Evolutionary conservation across 2,113 vertebrate genomes (phyloP).

Genomic region (Mustelus asterias): DNA sequence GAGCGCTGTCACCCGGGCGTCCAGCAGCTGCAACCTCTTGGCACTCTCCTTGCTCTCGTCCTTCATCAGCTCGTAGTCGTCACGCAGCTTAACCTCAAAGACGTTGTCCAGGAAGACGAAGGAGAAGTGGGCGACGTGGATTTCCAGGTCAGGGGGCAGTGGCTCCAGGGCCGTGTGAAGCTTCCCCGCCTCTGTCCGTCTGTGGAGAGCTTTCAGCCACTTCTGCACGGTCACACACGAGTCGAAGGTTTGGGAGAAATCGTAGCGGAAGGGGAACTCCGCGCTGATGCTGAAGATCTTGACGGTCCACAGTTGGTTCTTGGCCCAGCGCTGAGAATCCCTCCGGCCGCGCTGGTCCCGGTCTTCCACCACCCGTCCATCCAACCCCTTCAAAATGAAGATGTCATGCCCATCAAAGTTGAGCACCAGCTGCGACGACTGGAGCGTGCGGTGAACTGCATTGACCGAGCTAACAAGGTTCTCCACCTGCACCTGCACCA

Average conservation of each 20-base stretch:
- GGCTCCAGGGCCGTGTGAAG: constrained; percentile 30
- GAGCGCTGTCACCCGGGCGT: constrained; percentile 84
- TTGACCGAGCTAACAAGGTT: constrained; percentile 63
- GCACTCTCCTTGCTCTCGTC: constrained; percentile 94
- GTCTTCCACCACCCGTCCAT: constrained; percentile 58
- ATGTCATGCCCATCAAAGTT: constrained; percentile 88
- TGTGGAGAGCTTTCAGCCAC: constrained; percentile 85
- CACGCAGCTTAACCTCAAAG: constrained; percentile 90
- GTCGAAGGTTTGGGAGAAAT: constrained; percentile 86
- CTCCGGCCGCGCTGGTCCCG: constrained; percentile 65
- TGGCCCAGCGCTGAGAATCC: constrained; percentile 63
- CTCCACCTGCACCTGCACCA: constrained; percentile 68
- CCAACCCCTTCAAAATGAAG: constrained; percentile 70
- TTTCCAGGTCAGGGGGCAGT: constrained; percentile 77
- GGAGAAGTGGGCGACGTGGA: constrained; percentile 81
- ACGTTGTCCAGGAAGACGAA: constrained; percentile 89
- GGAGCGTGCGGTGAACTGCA: constrained; percentile 55
- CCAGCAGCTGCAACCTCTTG: constrained; percentile 83
- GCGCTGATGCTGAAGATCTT: constrained; percentile 66
- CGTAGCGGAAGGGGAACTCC: constrained; percentile 91
- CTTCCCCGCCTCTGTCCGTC: not conserved
- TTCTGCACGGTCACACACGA: constrained; percentile 82
- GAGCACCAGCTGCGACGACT: constrained; percentile 65
- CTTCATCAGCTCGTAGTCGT: constrained; percentile 97
- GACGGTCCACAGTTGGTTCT: constrained; percentile 76